Evolutionary conservation across 1,140 invertebrate genomes (phyloP).

Genomic region (Pogonus chalceus): DNA sequence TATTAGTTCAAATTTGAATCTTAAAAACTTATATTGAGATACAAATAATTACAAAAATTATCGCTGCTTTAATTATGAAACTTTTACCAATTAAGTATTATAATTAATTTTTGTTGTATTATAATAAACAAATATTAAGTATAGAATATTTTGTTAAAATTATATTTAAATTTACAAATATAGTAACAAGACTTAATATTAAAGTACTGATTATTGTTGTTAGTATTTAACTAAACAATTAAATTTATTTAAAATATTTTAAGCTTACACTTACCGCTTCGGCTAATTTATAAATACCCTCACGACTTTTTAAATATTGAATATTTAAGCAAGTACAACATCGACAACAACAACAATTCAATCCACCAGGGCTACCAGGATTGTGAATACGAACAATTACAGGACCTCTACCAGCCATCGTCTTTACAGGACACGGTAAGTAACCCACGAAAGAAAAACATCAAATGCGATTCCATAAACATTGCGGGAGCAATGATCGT

Average conservation of each 20-base stretch:
- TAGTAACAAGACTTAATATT: too few relatives aligned
- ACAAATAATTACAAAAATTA: too few relatives aligned
- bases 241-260: constrained; percentile 2
- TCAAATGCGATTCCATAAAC: neutral
- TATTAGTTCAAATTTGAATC: too few relatives aligned
- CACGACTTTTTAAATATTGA: constrained; percentile 54
- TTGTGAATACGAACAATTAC: constrained; percentile 20
- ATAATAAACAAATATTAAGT: too few relatives aligned
- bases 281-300: constrained; percentile 60
- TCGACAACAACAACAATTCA: constrained; percentile 58
- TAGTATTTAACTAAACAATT: neutral
- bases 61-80: too few relatives aligned
- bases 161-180: too few relatives aligned
- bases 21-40: too few relatives aligned
- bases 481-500: neutral
- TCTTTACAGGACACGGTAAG: neutral
- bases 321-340: constrained; percentile 71
- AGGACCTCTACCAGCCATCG: constrained; percentile 14
- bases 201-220: too few relatives aligned
- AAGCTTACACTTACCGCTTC: constrained; percentile 55
- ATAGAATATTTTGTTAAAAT: constrained; percentile 14
- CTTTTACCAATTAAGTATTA: too few relatives aligned
- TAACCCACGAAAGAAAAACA: neutral
- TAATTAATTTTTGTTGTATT: too few relatives aligned
- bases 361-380: constrained; percentile 31